Evolutionary conservation across 2,797 vertebrate genomes (phyloP), one percentile per base, ranked within the genome.

Genomic region (Spondyliosoma cantharus): DNA sequence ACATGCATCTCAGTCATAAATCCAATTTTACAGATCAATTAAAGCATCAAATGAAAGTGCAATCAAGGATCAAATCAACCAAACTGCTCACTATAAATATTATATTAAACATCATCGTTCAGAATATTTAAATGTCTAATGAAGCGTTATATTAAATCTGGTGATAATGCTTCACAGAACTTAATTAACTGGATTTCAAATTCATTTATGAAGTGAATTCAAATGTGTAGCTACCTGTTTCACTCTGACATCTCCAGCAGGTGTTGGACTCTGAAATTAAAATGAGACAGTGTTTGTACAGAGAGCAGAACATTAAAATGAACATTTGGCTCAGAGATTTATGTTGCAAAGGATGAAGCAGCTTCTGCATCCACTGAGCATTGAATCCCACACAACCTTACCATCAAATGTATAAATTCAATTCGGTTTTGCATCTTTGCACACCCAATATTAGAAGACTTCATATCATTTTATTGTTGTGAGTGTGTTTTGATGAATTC

Each of bases 211-310:
- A 42, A 81, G 3, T 68, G 58, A 81, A 54, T 45, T 11, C 9
- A 83, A 88, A 62, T 50, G 74, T 84, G 86, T 80, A 68, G 54
- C 76, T 94, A 95, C 94, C 94, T 94, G 95, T 93, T 92, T 95
- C 94, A 85, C 91, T 93, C 90, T 94, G 94, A 93, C 93, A 95
- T 91, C 93, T 94, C 94, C 94, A 94, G 94, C 93, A 95, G 80
- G 94, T 94, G 93, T 93, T 93, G 90, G 92, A 90, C 76, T 95
- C 93, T 94, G 94, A 80, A 94, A 93, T 81, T 50, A 85, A 88
- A 92, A 93, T 27, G 61, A 90, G 81, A 91, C 65, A 87, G 3
- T 15, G 84, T 85, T 91, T 86, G 66, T 64, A 81, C 29, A 80
- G 53, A 68, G 70, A 78, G 46, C 3, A 68, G 50, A 3, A 16